A percentile compares a stretch with the other conserved stretches of the same genome.
phyloP scores from a whole-genome alignment of 2,888 invertebrate genomes.

The Taenaris catops region DNA sequence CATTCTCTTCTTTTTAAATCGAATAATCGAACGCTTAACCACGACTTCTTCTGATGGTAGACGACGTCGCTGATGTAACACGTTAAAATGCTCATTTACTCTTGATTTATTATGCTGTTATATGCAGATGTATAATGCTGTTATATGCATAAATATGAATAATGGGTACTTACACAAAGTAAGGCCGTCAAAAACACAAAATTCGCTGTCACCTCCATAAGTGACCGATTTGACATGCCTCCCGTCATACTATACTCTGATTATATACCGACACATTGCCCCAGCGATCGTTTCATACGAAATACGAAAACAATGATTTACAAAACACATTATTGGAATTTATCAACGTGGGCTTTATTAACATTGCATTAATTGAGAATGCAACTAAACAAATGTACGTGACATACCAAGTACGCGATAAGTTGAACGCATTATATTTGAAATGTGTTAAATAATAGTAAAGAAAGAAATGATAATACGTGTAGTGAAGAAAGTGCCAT shows the following conservation, averaged over 20 bases:
- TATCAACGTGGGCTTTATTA: conserved; percentile 5
- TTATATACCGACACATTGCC: conserved; percentile 56
- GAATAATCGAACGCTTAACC: no score
- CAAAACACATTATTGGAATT: conserved; percentile 24
- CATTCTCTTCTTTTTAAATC: no score
- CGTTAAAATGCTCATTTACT: no score
- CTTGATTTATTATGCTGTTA: no score
- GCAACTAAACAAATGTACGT: conserved; percentile 19
- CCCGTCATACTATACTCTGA: conserved; percentile 22
- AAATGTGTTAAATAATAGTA: no score
- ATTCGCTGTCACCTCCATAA: conserved; percentile 40
- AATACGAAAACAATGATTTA: conserved; percentile 22
- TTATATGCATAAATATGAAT: conserved; percentile 4
- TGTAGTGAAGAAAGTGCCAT: no score
- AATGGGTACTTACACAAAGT: conserved; percentile 43
- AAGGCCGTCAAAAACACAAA: conserved; percentile 41
- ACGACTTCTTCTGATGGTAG: no score
- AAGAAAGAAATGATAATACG: not conserved
- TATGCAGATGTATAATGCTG: no score
- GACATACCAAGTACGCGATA: conserved; percentile 24
- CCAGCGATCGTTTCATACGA: conserved; percentile 22
- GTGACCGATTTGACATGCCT: conserved; percentile 38
- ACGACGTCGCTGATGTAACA: no score
- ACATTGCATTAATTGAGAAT: conserved; percentile 31
- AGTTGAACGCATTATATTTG: conserved; percentile 16